Conservation (phyloP, 2,888 invertebrate genomes). For the Ptilodon capucinus region DNA sequence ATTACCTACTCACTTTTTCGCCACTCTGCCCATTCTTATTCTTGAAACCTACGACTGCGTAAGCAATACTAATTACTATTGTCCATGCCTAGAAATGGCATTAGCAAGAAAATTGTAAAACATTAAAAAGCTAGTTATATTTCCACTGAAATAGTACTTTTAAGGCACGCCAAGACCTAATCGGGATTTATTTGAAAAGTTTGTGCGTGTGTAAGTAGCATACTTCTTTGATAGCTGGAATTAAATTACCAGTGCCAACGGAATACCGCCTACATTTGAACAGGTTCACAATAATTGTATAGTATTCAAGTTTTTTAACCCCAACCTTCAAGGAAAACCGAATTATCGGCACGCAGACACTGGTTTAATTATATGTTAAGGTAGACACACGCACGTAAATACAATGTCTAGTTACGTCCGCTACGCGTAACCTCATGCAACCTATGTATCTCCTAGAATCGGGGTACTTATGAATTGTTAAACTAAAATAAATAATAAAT, state of each 20-base stretch:
- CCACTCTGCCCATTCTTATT: no score
- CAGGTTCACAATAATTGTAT: slow-evolving; percentile 15
- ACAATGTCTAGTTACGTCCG: background rate
- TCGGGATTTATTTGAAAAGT: background rate
- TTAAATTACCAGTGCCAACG: background rate
- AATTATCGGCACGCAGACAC: slow-evolving; percentile 34
- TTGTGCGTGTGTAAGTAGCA: no score
- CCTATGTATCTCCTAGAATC: no score
- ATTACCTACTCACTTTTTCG: no score
- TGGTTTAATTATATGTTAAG: background rate
- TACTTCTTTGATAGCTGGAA: background rate
- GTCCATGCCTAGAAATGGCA: background rate
- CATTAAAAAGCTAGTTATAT: background rate
- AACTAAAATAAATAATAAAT: no score
- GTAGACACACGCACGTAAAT: background rate
- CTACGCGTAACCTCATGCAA: no score
- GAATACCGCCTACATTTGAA: background rate
- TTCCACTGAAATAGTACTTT: background rate
- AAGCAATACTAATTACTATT: no score
- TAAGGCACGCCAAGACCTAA: background rate
- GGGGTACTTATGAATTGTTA: no score
- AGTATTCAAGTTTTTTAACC: slow-evolving; percentile 8
- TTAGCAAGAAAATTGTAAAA: background rate
- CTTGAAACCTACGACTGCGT: no score
- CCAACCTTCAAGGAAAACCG: slow-evolving; percentile 24